Conservation (phyloP, 1,140 invertebrate genomes). For the Achatina immaculata region DNA sequence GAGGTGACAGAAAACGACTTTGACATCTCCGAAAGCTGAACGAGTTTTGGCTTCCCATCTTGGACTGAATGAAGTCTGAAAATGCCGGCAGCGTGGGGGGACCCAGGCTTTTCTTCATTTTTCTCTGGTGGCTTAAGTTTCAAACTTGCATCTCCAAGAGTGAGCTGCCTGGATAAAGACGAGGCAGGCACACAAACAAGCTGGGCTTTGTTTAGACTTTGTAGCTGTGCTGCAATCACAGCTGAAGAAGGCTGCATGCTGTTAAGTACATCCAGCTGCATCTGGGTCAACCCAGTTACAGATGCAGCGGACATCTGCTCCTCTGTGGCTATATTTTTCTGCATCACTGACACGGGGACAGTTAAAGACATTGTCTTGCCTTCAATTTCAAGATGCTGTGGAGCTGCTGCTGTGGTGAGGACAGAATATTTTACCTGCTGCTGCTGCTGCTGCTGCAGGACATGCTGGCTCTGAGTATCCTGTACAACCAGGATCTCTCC, state of each 20-base stretch:
- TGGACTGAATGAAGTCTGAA: neutral
- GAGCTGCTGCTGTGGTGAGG: neutral
- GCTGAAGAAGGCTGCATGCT: neutral
- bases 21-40: neutral
- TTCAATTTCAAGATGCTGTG: neutral
- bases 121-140: neutral
- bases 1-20: constrained; percentile 12
- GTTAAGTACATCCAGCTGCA: constrained; percentile 1
- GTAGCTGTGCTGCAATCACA: neutral
- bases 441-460: constrained; percentile 5
- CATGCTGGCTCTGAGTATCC: neutral
- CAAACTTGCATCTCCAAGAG: neutral
- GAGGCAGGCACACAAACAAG: constrained; percentile 11
- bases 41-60: neutral
- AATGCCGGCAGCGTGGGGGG: neutral
- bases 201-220: constrained; percentile 12
- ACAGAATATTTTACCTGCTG: constrained; percentile 3
- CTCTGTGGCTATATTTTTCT: neutral
- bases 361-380: neutral
- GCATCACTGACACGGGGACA: neutral
- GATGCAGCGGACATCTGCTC: neutral
- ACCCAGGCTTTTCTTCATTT: neutral
- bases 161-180: neutral
- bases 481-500: neutral
- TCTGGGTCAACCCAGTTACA: neutral